These are phyloP conservation scores for Solen grandis DNA, from an alignment of 1,140 invertebrate genomes.

Conservation along the genomic window DNA sequence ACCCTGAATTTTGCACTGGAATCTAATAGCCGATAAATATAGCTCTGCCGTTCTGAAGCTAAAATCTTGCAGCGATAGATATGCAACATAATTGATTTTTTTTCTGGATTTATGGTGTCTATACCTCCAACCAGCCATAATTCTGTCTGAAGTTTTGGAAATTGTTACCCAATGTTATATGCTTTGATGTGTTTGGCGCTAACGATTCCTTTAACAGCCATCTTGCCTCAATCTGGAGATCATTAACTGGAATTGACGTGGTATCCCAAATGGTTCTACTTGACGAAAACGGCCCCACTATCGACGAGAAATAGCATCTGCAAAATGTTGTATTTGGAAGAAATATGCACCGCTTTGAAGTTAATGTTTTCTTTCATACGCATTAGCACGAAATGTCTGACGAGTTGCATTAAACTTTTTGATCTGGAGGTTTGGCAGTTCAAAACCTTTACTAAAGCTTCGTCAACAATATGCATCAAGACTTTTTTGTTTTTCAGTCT, in stretches of 20 bases:
- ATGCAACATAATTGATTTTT: background rate
- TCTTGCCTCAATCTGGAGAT: too few species aligned
- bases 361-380: too few species aligned
- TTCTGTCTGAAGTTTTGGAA: background rate
- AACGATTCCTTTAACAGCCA: background rate
- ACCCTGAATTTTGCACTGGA: conserved; percentile 5
- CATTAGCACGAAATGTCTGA: background rate
- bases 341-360: conserved; percentile 1
- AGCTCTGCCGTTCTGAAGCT: conserved; percentile 15
- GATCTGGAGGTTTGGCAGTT: conserved; percentile 5
- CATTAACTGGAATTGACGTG: background rate
- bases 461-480: background rate
- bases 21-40: background rate
- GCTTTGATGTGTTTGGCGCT: background rate
- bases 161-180: background rate
- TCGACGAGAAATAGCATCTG: background rate
- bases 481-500: background rate
- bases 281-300: background rate
- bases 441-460: background rate
- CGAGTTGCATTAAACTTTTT: background rate
- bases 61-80: conserved; percentile 14
- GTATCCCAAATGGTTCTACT: background rate
- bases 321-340: background rate
- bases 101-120: too few species aligned
- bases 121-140: background rate